Percentiles rank a stretch among this genome's conserved stretches.
Evolutionary conservation across 2,113 vertebrate species (phyloP).

Genomic region (Nerophis ophidion): DNA sequence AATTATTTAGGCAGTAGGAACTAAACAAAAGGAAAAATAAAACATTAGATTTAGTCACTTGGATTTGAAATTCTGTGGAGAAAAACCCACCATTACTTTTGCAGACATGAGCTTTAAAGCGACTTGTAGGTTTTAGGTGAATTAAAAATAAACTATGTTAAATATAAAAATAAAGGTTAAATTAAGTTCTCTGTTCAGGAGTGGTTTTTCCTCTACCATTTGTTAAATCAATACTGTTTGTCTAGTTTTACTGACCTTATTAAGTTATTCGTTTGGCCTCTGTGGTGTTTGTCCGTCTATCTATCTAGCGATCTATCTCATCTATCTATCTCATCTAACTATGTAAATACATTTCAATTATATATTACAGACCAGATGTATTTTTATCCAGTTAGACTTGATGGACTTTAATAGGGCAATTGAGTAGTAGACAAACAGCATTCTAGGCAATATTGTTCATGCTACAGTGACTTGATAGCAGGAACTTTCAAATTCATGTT

Average conservation of each 20-base stretch:
- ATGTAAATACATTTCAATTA: too few relatives aligned
- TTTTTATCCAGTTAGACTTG: too few relatives aligned
- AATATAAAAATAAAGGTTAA: neutral
- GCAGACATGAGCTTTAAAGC: conserved; percentile 35
- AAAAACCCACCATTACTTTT: conserved; percentile 43
- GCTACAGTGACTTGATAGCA: too few relatives aligned
- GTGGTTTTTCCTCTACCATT: neutral
- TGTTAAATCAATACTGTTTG: neutral
- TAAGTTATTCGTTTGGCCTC: too few relatives aligned
- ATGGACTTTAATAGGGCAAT: too few relatives aligned
- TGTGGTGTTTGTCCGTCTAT: too few relatives aligned
- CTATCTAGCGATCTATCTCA: too few relatives aligned
- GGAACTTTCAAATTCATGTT: too few relatives aligned
- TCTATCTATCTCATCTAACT: too few relatives aligned
- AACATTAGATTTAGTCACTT: conserved; percentile 39
- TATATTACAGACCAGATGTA: too few relatives aligned
- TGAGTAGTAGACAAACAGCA: too few relatives aligned
- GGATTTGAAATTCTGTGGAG: conserved; percentile 44
- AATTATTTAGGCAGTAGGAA: conserved; percentile 22
- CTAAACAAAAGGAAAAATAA: conserved; percentile 10
- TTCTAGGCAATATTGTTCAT: too few relatives aligned
- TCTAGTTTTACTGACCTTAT: neutral
- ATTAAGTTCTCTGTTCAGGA: conserved; percentile 18
- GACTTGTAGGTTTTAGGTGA: conserved; percentile 26
- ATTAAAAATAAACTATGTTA: conserved; percentile 36